A percentile compares a stretch with the other conserved stretches of the same genome.
phyloP scores from a whole-genome alignment of 2,113 vertebrate species.

The Apaloderma vittatum region DNA sequence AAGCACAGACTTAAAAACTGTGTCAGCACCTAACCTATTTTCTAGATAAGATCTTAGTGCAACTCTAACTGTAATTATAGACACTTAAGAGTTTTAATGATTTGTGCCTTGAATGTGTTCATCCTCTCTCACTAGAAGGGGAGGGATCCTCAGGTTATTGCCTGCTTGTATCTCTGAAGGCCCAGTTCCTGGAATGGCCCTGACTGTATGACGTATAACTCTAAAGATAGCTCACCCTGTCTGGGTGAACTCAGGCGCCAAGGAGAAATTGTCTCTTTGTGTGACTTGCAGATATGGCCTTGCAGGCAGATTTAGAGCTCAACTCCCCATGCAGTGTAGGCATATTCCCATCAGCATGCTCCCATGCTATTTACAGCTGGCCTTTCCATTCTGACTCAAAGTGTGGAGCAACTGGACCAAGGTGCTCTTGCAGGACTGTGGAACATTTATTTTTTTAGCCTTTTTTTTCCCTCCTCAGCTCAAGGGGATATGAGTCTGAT shows the following conservation, averaged over 20 bases:
- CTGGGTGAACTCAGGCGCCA: not conserved
- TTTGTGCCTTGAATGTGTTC: not conserved
- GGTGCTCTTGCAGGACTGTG: not conserved
- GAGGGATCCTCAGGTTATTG: not conserved
- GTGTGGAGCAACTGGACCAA: not conserved
- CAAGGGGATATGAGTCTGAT: not conserved
- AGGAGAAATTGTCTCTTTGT: not conserved
- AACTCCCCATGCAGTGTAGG: not conserved
- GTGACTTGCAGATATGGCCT: not conserved
- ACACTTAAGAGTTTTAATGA: not conserved
- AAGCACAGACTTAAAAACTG: not conserved
- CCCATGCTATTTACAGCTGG: fast-evolving
- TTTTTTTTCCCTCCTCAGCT: not conserved
- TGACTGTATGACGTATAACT: too few species aligned
- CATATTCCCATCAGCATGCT: not conserved
- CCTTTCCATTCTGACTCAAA: fast-evolving
- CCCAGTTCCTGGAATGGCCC: not conserved
- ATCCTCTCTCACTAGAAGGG: not conserved
- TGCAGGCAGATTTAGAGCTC: not conserved
- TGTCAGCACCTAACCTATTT: not conserved
- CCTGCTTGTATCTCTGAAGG: not conserved
- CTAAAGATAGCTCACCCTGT: not conserved
- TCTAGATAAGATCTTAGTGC: not conserved
- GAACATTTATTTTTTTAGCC: too few species aligned
- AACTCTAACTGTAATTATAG: not conserved